Conservation (phyloP, 2,888 invertebrate genomes). For the Helicoverpa assulta region DNA sequence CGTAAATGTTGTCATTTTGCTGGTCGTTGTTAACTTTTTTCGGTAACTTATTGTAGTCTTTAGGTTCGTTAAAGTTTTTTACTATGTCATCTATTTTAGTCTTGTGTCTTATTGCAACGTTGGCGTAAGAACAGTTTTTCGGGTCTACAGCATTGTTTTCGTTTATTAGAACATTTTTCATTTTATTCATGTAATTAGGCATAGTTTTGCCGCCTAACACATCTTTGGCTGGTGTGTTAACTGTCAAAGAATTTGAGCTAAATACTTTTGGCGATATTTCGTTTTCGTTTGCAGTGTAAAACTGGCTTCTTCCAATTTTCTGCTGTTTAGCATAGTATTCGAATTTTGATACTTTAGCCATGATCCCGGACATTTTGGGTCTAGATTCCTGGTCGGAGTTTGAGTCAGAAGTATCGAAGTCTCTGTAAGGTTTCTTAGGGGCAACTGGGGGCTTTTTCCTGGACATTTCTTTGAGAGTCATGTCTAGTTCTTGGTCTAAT, state of each 20-base stretch:
- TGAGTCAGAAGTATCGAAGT: conserved; percentile 85
- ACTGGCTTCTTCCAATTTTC: conserved; percentile 87
- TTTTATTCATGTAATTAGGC: conserved; percentile 91
- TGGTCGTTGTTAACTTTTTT: conserved; percentile 86
- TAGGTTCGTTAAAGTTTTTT: conserved; percentile 84
- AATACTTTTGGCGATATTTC: conserved; percentile 94
- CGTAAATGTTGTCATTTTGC: conserved; percentile 83
- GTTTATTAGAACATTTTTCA: conserved; percentile 76
- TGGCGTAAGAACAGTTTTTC: conserved; percentile 82
- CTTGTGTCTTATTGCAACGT: conserved; percentile 83
- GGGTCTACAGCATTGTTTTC: conserved; percentile 83
- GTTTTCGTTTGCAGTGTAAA: conserved; percentile 82
- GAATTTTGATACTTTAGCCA: conserved; percentile 95
- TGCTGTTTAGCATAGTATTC: conserved; percentile 93
- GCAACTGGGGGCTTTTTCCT: conserved; percentile 92
- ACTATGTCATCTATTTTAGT: conserved; percentile 87
- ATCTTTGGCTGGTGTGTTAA: conserved; percentile 95
- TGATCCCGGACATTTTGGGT: conserved; percentile 89
- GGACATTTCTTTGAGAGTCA: conserved; percentile 86
- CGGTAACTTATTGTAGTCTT: conserved; percentile 76
- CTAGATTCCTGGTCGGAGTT: conserved; percentile 87
- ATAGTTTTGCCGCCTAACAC: conserved; percentile 92
- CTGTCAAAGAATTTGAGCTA: conserved; percentile 93
- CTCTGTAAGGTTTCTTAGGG: conserved; percentile 90
- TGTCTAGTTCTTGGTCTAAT: conserved; percentile 85